Percentiles rank a stretch among this genome's conserved stretches.
These are phyloP conservation scores for Drosophila demipolita DNA, from an alignment of 2,888 invertebrate species.

Conservation along the genomic window DNA sequence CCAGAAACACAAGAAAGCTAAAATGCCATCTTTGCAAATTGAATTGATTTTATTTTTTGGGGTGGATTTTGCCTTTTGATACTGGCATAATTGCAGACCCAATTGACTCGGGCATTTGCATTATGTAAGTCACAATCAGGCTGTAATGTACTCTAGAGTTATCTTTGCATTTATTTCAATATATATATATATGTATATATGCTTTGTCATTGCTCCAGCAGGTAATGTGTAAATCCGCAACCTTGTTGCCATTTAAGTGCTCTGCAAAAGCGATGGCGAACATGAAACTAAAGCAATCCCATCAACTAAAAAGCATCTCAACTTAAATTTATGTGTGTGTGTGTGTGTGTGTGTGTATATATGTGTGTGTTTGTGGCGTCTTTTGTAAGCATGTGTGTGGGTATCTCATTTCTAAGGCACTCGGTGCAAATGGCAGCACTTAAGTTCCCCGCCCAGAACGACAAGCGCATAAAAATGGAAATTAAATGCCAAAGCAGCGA, in stretches of 20 bases:
- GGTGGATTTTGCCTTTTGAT: slow-evolving; percentile 1
- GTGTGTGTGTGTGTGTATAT: slow-evolving; percentile 23
- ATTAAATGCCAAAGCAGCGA: slow-evolving; percentile 70
- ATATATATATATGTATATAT: background rate
- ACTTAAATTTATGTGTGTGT: slow-evolving; percentile 18
- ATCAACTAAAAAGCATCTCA: slow-evolving; percentile 79
- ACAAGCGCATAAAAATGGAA: slow-evolving; percentile 80
- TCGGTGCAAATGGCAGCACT: slow-evolving; percentile 79
- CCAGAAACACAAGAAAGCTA: background rate
- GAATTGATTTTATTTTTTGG: slow-evolving; percentile 54
- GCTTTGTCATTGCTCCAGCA: slow-evolving; percentile 19
- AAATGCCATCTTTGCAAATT: slow-evolving; percentile 32
- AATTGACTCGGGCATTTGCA: slow-evolving; percentile 41
- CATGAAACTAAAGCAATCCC: slow-evolving; percentile 70
- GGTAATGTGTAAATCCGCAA: slow-evolving; percentile 47
- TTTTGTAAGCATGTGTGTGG: slow-evolving; percentile 17
- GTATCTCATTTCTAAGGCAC: slow-evolving; percentile 69
- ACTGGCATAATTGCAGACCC: slow-evolving; percentile 57
- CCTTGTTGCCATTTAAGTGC: slow-evolving; percentile 63
- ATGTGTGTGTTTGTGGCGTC: slow-evolving; percentile 14
- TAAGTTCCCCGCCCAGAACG: slow-evolving; percentile 57
- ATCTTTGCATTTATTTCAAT: background rate
- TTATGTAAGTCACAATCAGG: background rate
- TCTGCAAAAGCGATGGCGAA: slow-evolving; percentile 33
- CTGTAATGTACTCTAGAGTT: background rate